Percentiles rank a stretch among this genome's conserved stretches.
These are phyloP conservation scores for Pogonocichla stellata DNA, from an alignment of 2,113 vertebrate species.

Conservation along the genomic window DNA sequence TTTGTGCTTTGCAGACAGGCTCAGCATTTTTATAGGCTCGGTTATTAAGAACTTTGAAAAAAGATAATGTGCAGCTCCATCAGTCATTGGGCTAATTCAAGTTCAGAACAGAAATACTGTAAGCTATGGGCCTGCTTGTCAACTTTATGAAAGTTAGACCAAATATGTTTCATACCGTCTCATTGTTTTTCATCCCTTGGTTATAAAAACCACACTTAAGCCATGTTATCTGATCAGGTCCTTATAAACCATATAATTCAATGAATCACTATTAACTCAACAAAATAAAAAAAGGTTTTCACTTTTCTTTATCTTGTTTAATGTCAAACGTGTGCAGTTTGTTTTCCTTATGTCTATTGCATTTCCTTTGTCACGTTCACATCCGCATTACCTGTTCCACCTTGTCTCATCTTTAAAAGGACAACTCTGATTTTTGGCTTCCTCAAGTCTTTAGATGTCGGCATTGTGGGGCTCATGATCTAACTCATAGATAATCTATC, in stretches of 20 bases:
- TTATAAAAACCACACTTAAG: background rate
- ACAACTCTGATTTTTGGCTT: background rate
- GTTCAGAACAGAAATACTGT: background rate
- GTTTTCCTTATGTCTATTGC: background rate
- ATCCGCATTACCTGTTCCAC: background rate
- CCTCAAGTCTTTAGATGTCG: background rate
- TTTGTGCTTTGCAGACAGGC: background rate
- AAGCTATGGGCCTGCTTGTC: background rate
- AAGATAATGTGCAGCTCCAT: background rate
- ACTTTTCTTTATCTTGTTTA: background rate
- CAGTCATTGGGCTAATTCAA: background rate
- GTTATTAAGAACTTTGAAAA: background rate
- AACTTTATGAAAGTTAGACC: background rate
- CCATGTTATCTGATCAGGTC: background rate
- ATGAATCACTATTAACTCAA: background rate
- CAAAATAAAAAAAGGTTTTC: background rate
- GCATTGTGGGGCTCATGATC: fast-evolving
- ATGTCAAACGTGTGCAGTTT: background rate
- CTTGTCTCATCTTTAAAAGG: background rate
- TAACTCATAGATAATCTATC: fast-evolving
- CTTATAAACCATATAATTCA: background rate
- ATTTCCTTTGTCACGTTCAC: background rate
- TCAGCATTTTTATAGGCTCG: background rate
- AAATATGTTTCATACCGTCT: background rate
- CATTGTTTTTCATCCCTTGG: background rate